Base-by-base conservation (phyloP, 2,797 vertebrate genomes). In the Danio kyathit region DNA sequence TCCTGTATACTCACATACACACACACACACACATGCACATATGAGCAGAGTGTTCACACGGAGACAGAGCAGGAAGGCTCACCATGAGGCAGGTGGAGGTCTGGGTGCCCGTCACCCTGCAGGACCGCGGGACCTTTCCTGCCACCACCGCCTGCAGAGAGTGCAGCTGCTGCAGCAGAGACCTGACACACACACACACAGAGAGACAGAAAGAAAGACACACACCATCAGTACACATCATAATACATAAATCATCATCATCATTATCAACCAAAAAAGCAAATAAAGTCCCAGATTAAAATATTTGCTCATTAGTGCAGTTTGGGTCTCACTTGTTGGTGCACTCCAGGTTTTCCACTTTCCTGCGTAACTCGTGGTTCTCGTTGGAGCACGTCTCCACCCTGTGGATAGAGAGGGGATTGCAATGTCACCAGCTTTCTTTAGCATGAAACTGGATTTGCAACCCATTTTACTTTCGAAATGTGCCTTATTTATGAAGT, bases 41-140 rank as follows among this genome's bases (percentile, higher is more conserved):
- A 44, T 40, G 21, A 40, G 19, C 17, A n/a, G 19, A 29, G 54
- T 2, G 2, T 74, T 81, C 84, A 88, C 71, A 10, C 11, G 41
- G 16, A 7, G 52, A 21, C 67, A 63, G 16, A 52, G 21, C 5
- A 41, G 82, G 83, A 87, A 72, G 82, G 86, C 92, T 96, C 88
- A 99, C 98, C 98, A 99, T 98, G 73, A 99, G 93, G 88, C 97
- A 99, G 10, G 97, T 97, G 74, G 97, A 96, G 0, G 98, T 99
- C 92, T 99, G 98, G 0, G 98, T 99, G 86, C 96, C 95, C 0
- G 95, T 95, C 79, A 96, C 90, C 86, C 96, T 95, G 92, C 95
- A 99, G 0, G 97, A 96, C 65, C 94, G 96, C 29, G 95, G 95
- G 71, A 99, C 95, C 89, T 97, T 99, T 82, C 96, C 96, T 56